phyloP scores from a whole-genome alignment of 2,113 vertebrate species.

The Nymphicus hollandicus region DNA sequence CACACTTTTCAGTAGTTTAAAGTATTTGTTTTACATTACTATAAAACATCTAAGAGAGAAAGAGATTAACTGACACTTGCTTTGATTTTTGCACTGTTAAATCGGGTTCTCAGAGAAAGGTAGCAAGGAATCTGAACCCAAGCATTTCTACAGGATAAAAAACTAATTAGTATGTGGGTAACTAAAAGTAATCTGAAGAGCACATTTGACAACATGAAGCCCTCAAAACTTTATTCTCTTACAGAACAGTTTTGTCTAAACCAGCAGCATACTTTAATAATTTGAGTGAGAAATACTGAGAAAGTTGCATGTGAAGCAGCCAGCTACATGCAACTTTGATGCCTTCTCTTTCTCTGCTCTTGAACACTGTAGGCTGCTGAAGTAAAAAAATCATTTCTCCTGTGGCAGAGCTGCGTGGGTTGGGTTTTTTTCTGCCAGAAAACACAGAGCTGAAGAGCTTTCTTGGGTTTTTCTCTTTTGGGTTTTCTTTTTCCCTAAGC shows the following conservation, averaged over 20 bases:
- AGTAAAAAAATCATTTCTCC: slow-evolving; percentile 3
- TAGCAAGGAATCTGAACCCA: neutral
- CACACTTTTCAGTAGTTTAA: neutral
- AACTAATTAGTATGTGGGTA: neutral
- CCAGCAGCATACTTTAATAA: neutral
- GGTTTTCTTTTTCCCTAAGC: neutral
- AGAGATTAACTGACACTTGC: neutral
- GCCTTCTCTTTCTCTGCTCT: neutral
- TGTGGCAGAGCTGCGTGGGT: neutral
- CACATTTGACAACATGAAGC: neutral
- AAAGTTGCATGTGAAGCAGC: neutral
- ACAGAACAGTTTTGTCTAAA: neutral
- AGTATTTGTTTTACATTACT: neutral
- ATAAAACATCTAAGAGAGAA: neutral
- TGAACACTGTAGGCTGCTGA: neutral
- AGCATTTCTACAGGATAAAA: neutral
- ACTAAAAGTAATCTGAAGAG: neutral
- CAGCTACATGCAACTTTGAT: slow-evolving; percentile 27
- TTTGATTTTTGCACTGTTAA: neutral
- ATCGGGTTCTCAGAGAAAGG: neutral
- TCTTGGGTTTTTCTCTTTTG: neutral
- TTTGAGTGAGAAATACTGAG: neutral
- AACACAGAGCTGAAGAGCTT: neutral
- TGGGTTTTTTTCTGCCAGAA: neutral
- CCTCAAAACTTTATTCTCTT: neutral